These are phyloP conservation scores for Lytechinus variegatus DNA, from an alignment of 35 echinoderm and acorn worm genomes.

Conservation along the genomic window DNA sequence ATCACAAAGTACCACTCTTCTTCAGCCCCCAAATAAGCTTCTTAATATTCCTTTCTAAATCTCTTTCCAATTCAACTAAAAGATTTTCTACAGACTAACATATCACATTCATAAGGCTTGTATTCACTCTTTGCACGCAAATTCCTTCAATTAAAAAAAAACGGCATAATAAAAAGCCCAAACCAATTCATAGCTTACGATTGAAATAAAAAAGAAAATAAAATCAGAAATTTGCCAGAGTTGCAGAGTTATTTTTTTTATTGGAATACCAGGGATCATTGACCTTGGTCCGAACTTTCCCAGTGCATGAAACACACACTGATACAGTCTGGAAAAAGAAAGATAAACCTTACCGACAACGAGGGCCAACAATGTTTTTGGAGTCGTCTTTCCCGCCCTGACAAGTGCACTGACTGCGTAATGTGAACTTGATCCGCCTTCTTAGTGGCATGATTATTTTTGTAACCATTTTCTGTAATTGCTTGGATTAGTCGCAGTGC, in stretches of 20 bases:
- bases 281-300: background rate
- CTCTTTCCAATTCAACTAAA: background rate
- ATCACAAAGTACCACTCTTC: too few relatives aligned
- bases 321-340: constrained; percentile 4
- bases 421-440: constrained; percentile 34
- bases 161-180: background rate
- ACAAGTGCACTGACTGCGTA: constrained; percentile 23
- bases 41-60: too few relatives aligned
- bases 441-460: constrained; percentile 2
- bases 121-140: background rate
- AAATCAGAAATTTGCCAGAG: background rate
- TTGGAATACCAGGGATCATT: background rate
- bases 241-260: background rate
- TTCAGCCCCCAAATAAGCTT: too few relatives aligned
- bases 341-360: background rate
- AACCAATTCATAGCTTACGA: background rate
- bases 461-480: constrained; percentile 14
- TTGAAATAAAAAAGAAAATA: background rate
- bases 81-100: background rate
- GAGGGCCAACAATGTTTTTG: constrained; percentile 2
- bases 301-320: background rate
- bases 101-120: background rate
- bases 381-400: background rate
- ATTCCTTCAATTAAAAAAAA: background rate
- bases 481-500: background rate